Evolutionary conservation across 1,140 invertebrate species (phyloP), one percentile per base, ranked within the genome.

Genomic region (Megalonaias nervosa): DNA sequence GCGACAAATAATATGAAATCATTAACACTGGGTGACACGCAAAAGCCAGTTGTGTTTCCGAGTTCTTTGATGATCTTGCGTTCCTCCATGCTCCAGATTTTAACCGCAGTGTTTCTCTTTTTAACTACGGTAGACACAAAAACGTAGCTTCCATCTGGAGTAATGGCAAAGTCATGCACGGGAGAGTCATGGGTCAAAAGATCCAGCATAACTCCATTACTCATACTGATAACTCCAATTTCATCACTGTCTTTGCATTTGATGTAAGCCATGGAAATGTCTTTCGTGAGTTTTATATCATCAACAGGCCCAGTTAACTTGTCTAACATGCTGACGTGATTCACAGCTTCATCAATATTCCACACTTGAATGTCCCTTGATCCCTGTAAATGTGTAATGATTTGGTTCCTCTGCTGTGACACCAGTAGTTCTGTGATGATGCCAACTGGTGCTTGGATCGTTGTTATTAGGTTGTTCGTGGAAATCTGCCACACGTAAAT

Each of bases 181-280:
- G 72, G 67, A 48, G 76, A 81, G 62, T 89, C 88, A 71, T 91
- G 90, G 1, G 88, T 90, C n/a, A 90, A 77, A 14, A 91, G 82
- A 74, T 90, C 88, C 5, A 87, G 57, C 82, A 91, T 82, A n/a
- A 77, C 59, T 1, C 90, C 90, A 70, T 81, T 86, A 31, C 62
- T 38, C 88, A 91, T 89, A 71, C 89, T 87, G 60, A 90, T 85
- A 26, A 91, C 85, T 1, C 88, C 90, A 2, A 91, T 79, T 74
- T 90, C 90, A 68, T 91, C 90, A 75, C 90, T 89, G 58, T 84
- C 60, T 6, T 77, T 67, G 74, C 90, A 90, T 55, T 71, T 76
- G 23, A 86, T 86, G 74, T 85, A 88, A 4, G 84, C 84, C 17
- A 84, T 74, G 0, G 68, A 71, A 71, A 82, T 82, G 77, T 88